These are phyloP conservation scores for Phalacrocorax pelagicus DNA, from an alignment of 2,113 vertebrate genomes.

Conservation along the genomic window DNA sequence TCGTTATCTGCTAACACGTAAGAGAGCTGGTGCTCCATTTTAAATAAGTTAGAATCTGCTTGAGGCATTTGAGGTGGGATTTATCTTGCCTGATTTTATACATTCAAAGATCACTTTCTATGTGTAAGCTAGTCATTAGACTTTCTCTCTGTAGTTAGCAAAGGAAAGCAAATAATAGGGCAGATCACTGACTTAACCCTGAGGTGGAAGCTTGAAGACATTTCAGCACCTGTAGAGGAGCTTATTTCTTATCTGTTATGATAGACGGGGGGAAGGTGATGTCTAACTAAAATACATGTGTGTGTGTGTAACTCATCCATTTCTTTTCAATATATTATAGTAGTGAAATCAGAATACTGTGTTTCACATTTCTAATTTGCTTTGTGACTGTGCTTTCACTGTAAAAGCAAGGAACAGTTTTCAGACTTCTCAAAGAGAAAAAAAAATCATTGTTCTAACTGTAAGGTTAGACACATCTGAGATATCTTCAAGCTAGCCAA, in stretches of 20 bases:
- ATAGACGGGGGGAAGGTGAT: background rate
- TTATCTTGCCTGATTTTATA: background rate
- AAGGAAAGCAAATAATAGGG: background rate
- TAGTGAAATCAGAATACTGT: background rate
- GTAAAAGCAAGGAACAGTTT: background rate
- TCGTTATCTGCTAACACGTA: background rate
- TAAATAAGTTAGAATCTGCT: background rate
- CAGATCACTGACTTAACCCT: background rate
- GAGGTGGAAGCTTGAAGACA: background rate
- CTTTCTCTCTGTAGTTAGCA: background rate
- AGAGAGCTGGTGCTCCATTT: background rate
- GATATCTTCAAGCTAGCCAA: background rate
- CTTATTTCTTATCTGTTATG: background rate
- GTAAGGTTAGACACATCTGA: background rate
- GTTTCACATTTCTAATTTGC: background rate
- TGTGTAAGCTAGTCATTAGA: background rate
- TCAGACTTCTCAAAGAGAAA: background rate
- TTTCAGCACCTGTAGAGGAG: background rate
- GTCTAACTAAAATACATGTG: background rate
- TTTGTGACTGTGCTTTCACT: background rate
- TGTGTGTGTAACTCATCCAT: background rate
- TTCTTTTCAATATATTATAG: background rate
- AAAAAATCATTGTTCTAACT: background rate
- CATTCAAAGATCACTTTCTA: background rate
- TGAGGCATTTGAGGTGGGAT: background rate